Evolutionary conservation across 2,888 invertebrate species (phyloP), one percentile per base, ranked within the genome.

Genomic region (Papilio demoleus): DNA sequence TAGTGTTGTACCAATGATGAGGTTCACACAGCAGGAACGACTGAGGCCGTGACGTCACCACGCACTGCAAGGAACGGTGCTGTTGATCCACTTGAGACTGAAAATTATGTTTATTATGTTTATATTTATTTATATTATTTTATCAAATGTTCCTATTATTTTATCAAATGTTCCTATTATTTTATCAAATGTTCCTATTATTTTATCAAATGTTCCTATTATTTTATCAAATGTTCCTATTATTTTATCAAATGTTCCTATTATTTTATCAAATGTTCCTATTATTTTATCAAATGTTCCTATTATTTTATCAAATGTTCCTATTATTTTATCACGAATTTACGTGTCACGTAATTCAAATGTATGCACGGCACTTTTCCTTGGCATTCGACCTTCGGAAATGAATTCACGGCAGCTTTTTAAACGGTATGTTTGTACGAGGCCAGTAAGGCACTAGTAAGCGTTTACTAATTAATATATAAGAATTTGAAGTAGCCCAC

Each of bases 361-460:
- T 22, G 12, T 42, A n/a, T 11, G 8, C 8, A 40, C 59, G 31
- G 63, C 58, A 68, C 58, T 58, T 27, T 64, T 68, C 47, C 63
- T 59, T 64, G 40, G 47, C 36, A 36, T 24, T 53, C 27, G 22
- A 12, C 38, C 17, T 27, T 22, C 61, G 14, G n/a, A n/a, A n/a
- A n/a, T 56, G 6, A 9, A 19, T 27, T 47, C n/a, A 58, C 63
- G 63, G 58, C 63, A 58, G 56, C 24, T 45, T 68, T 47, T 14
- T 24, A 31, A 50, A 53, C 53, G 27, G 53, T 53, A 53, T 53
- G 53, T 65, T 5, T 56, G 53, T 17, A 53, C 66, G 59, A 61
- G 67, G 67, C 42, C 70, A 47, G 56, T 69, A 65, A 67, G 67
- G 65, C 72, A 68, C 63, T 72, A 72, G 67, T 69, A 56, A 72